Base-by-base conservation (phyloP, 2,113 vertebrate species). In the Apteryx owenii region DNA sequence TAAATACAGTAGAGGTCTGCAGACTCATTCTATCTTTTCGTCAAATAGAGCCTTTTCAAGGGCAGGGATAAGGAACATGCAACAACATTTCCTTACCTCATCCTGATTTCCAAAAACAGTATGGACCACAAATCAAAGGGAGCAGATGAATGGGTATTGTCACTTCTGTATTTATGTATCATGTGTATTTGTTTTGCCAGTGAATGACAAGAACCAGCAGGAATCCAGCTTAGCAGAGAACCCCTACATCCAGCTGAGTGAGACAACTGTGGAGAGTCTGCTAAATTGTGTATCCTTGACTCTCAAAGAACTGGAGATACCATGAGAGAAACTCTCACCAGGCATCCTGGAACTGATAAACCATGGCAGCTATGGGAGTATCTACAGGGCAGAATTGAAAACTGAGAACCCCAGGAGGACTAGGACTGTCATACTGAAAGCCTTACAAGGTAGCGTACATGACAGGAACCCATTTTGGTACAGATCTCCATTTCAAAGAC, bases 291-390 rank as follows among this genome's bases (percentile, higher is more conserved):
- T 77, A 46, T 90, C 95, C 31, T 73, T 78, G 21, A 21, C 71
- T 21, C 79, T 98, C 54, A 97, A 96, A 68, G 90, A 97, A 21
- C 81, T 98, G n/a, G 95, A 98, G 94, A 81, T 98, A 60, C 97
- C 98, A 9, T 93, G 97, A 79, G 97, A 98, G 12, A 97, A 96
- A 28, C 76, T 98, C 70, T 85, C 54, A 26, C 64, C 80, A 12
- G 84, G 75, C 62, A 80, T 77, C 38, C 64, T 96, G 90, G 82
- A 98, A 86, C 80, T 97, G 46, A 88, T 98, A 14, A 71, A 90
- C 40, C 60, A n/a, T 8, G 98, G 98, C 23, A 82, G 2, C 17
- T 98, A 58, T 93, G 98, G 98, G 22, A 77, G 51, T 75, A 95
- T 97, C 79, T 98, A 98, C 80, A 97, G 96, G 83, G 94, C 96